Evolutionary conservation across 2,888 invertebrate genomes (phyloP).

Genomic region (Cryptocephalus primarius): DNA sequence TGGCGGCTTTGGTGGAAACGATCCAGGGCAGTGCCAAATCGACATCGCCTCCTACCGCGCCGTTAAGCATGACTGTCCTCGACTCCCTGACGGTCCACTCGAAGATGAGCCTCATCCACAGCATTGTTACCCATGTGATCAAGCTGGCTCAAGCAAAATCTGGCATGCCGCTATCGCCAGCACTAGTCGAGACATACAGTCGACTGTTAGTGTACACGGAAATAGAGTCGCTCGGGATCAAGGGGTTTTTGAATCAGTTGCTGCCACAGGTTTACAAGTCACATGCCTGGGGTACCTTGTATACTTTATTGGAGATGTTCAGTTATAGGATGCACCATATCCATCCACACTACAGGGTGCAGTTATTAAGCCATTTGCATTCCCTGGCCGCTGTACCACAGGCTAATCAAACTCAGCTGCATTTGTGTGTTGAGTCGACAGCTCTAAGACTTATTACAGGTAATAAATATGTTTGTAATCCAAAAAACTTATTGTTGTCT

Average conservation of each 20-base stretch:
- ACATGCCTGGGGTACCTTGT: conserved; percentile 92
- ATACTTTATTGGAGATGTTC: conserved; percentile 92
- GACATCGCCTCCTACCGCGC: conserved; percentile 56
- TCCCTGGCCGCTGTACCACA: conserved; percentile 84
- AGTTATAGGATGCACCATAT: conserved; percentile 94
- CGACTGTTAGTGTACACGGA: conserved; percentile 89
- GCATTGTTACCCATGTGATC: conserved; percentile 80
- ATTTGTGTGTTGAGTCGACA: conserved; percentile 55
- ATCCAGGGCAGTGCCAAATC: conserved; percentile 52
- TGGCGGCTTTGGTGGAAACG: conserved; percentile 84
- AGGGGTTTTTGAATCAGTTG: conserved; percentile 90
- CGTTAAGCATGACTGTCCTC: conserved; percentile 78
- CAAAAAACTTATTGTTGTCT: too few relatives aligned
- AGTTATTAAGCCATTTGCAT: conserved; percentile 82
- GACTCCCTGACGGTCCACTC: conserved; percentile 93
- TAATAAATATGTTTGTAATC: conserved; percentile 2
- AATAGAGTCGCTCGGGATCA: conserved; percentile 92
- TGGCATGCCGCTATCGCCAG: conserved; percentile 76
- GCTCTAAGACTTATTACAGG: conserved; percentile 35
- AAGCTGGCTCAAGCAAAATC: conserved; percentile 82
- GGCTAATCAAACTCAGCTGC: conserved; percentile 90
- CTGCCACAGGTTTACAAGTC: conserved; percentile 72
- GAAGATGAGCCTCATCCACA: conserved; percentile 67
- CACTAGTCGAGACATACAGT: conserved; percentile 90
- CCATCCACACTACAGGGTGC: conserved; percentile 90